Evolutionary conservation across 2,888 invertebrate species (phyloP), one percentile per base, ranked within the genome.

Genomic region (Chloroclysta siterata): DNA sequence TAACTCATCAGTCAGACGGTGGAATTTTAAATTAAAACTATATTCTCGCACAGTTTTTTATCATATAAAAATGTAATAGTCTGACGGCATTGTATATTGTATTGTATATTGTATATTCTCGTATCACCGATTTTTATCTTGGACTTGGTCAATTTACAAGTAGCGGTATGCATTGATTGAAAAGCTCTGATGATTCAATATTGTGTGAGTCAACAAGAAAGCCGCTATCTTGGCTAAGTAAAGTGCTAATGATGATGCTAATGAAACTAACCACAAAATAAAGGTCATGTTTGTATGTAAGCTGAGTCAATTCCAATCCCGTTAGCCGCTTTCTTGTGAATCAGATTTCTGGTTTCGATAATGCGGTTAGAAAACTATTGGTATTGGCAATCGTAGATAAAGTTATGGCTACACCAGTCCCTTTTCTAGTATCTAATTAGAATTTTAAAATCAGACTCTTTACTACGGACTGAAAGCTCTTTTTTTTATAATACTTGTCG

Each of bases 121-220:
- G 3, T 22, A 22, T 22, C 22, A 22, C 22, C 3, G 22, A 22
- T 22, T 1, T 22, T 22, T 22, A 11, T 28, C 47, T 47, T 22
- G 17, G 17, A 17, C 46, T 0, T 7, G 22, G 48, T n/a, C 28
- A 28, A 28, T 48, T 28, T 13, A 22, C 28, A 22, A 47, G 11
- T 39, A 39, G 11, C 36, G 46, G 11, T 47, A 50, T 58, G 68
- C 68, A 36, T 15, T 52, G 57, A 44, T 59, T 55, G 52, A 62
- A 57, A 61, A 14, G 44, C 36, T 22, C 1, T 17, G 41, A 67
- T 67, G 67, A 65, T 53, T 70, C 66, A 60, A 54, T 48, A 39
- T 8, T 50, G 56, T 46, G 56, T 70, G 65, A 69, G 65, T 70
- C 70, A 68, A 70, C 68, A 47, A 52, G 68, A 66, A 70, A 66